phyloP scores from a whole-genome alignment of 2,113 vertebrate species.

The Motacilla alba region DNA sequence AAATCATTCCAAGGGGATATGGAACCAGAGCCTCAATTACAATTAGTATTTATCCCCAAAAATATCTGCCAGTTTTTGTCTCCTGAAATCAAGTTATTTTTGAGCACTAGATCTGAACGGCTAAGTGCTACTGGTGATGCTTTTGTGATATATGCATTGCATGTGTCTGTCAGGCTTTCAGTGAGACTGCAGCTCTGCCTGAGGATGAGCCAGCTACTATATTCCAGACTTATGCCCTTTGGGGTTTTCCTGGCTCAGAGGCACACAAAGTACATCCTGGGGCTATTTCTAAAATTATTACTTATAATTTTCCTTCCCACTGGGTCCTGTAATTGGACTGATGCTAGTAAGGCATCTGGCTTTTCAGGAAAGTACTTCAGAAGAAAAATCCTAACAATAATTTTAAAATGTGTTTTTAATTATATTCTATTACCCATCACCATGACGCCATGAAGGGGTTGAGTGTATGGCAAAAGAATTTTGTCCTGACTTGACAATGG shows the following conservation, averaged over 20 bases:
- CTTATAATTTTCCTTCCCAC: background rate
- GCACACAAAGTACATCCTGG: background rate
- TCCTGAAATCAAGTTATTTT: background rate
- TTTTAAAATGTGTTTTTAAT: background rate
- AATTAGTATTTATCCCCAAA: background rate
- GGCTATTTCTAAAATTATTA: constrained; percentile 21
- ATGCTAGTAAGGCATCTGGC: background rate
- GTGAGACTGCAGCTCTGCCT: background rate
- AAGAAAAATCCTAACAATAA: background rate
- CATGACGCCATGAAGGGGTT: background rate
- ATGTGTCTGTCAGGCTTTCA: background rate
- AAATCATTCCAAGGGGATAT: background rate
- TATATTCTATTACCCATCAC: background rate
- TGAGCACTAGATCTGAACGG: background rate
- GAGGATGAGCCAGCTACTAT: background rate
- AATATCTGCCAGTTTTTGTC: background rate
- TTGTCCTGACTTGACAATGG: background rate
- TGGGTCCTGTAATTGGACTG: background rate
- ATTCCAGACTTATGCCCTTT: background rate
- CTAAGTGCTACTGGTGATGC: background rate
- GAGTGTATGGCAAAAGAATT: background rate
- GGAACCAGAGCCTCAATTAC: background rate
- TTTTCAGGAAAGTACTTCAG: background rate
- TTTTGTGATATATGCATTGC: background rate
- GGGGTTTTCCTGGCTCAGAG: background rate